Conservation (phyloP, 2,113 vertebrate species). For the Erinaceus europaeus region DNA sequence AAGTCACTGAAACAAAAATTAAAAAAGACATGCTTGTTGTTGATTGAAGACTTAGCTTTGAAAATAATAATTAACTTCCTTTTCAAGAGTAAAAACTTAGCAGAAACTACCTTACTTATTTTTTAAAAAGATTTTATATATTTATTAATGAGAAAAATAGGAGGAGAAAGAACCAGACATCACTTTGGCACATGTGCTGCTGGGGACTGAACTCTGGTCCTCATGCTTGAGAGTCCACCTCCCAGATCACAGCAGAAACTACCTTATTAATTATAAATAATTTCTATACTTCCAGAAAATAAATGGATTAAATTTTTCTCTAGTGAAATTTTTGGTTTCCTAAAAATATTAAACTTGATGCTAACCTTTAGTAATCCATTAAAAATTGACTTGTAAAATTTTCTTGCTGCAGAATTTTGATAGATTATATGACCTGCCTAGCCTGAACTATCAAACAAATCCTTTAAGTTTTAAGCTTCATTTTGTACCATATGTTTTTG, state of each 20-base stretch:
- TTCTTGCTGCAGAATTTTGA: slow-evolving; percentile 5
- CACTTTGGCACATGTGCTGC: too few relatives aligned
- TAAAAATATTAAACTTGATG: not conserved
- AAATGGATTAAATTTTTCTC: slow-evolving; percentile 6
- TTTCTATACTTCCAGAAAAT: not conserved
- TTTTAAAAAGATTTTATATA: too few relatives aligned
- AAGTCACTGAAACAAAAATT: too few relatives aligned
- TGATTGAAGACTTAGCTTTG: slow-evolving; percentile 11
- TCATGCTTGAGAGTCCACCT: too few relatives aligned
- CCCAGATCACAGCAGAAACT: too few relatives aligned
- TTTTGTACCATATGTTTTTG: not conserved
- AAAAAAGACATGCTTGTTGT: not conserved
- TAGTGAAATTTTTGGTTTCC: not conserved
- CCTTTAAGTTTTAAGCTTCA: not conserved
- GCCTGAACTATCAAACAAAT: not conserved
- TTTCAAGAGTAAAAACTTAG: not conserved
- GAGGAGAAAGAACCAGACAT: too few relatives aligned
- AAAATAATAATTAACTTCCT: slow-evolving; percentile 46
- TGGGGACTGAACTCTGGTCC: too few relatives aligned
- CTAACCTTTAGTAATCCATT: slow-evolving; percentile 19
- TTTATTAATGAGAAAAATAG: too few relatives aligned
- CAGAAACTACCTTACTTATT: slow-evolving; percentile 20
- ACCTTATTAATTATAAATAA: too few relatives aligned
- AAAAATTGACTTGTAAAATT: slow-evolving; percentile 1
- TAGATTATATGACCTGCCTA: not conserved